Base-by-base conservation (phyloP, 2,888 invertebrate species). In the Agonopterix subpropinquella region DNA sequence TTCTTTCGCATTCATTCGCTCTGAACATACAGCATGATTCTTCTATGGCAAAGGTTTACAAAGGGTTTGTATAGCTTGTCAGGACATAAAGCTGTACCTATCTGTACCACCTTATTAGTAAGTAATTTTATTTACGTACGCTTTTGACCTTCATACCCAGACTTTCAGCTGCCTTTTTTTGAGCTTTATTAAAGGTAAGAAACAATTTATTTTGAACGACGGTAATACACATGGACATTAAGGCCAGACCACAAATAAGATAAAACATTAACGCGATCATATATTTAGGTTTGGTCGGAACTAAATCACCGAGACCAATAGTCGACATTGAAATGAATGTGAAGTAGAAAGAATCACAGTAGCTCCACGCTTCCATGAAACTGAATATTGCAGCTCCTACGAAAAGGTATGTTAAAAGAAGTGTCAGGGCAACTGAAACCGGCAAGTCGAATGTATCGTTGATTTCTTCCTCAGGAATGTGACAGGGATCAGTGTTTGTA, bases 181-280 rank as follows among this genome's bases (percentile, higher is more conserved):
- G 28, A 0, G 96, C 96, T 57, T 94, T 92, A 59, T 92, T 92
- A 70, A 96, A 96, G 1, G 95, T 95, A 73, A 95, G 92, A 45
- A 94, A 94, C 43, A 92, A 64, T 71, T 92, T 92, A 44, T 94
- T 93, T 89, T 98, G 98, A 0, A 98, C 96, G 11, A 98, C 97
- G 70, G 98, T 98, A 65, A 99, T 96, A 78, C 97, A 96, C 98
- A 98, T 98, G 59, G 98, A 97, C 47, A 98, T 98, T 13, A 99
- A 89, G 0, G 98, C 96, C 52, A 99, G 89, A 7, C 99, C 99
- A 65, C 99, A 96, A 15, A 98, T 94, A 49, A 99, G 89, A 73
- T 99, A 98, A 44, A 98, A 90, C 64, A 98, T 97, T 37, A 97
- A 96, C 49, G 94, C 91, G 90, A 98, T 94, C 93, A 98, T 96